Base-by-base conservation (phyloP, 2,888 invertebrate genomes). In the Elgonia sp. region DNA sequence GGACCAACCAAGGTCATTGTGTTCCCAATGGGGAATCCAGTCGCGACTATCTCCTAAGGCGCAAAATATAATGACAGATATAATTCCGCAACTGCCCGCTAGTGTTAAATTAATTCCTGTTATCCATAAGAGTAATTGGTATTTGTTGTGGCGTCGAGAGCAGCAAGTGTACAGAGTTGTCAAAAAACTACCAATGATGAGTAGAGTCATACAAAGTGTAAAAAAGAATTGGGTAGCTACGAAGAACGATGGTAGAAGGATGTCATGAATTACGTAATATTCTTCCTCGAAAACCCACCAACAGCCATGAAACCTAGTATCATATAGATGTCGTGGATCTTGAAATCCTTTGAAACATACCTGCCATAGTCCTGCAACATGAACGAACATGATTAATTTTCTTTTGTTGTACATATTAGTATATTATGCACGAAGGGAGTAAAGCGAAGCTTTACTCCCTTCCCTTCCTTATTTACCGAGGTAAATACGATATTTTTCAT, bases 211-310 rank as follows among this genome's bases (percentile, higher is more conserved):
- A 85, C 98, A 97, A 60, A 99, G 95, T 0, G 99, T 98, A 93
- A 98, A 98, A 95, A 99, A 98, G 90, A 99, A 97, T 94, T 99
- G 99, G 0, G 98, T 98, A 0, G 98, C 97, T 81, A 99, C 97
- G 93, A 99, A 99, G 95, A 99, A 99, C 16, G 97, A 97, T 76
- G 98, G 98, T 91, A 98, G 95, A 5, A 99, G 95, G 92, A 98
- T 97, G 91, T 98, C 97, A 92, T 98, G 97, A 90, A 99, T 98
- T 84, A 98, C 98, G 93, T 98, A 98, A 94, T 98, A 99, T 95
- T 99, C 99, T 94, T 98, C 99, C 95, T 99, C 98, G 93, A 99
- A 98, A 86, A 99, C 97, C 98, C 99, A 99, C 98, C 98, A 98
- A 93, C 99, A 99, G 0, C 98, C 98, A 18, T 95, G 96, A 92